Conservation (phyloP, 2,113 vertebrate genomes). For the Onychostruthus taczanowskii region DNA sequence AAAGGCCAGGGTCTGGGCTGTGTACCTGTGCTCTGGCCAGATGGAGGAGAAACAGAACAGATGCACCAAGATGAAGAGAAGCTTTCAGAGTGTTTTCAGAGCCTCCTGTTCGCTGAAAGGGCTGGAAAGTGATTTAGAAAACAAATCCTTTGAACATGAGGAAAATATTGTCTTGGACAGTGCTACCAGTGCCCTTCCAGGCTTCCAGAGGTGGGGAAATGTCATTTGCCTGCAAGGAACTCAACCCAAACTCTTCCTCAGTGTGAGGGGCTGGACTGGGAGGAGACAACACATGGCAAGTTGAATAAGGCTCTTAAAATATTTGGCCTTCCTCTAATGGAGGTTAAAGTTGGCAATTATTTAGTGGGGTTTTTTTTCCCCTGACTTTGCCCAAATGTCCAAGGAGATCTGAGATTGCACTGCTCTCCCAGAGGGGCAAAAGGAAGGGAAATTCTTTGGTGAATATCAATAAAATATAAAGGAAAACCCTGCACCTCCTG, state of each 20-base stretch:
- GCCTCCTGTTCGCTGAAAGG: conserved; percentile 9
- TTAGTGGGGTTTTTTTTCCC: neutral
- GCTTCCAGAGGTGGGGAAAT: neutral
- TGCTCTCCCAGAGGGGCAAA: neutral
- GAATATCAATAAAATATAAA: neutral
- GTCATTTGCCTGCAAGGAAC: neutral
- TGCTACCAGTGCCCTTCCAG: neutral
- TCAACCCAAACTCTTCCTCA: neutral
- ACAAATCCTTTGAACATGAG: conserved; percentile 50
- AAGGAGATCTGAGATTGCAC: neutral
- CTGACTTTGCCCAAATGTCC: neutral
- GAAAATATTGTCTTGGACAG: conserved; percentile 34
- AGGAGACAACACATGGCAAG: neutral
- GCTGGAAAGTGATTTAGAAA: conserved; percentile 37
- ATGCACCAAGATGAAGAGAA: neutral
- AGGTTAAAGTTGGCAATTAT: neutral
- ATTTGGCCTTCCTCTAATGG: neutral
- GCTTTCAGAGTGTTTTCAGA: conserved; percentile 36
- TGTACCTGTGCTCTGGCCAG: conserved; percentile 8
- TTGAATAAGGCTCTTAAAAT: neutral
- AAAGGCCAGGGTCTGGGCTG: conserved; percentile 27
- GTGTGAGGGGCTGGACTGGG: neutral
- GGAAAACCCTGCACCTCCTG: neutral
- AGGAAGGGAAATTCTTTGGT: neutral
- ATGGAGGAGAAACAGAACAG: conserved; percentile 50